Base-by-base conservation (phyloP, 2,888 invertebrate genomes). In the Drosophila tanythrix region DNA sequence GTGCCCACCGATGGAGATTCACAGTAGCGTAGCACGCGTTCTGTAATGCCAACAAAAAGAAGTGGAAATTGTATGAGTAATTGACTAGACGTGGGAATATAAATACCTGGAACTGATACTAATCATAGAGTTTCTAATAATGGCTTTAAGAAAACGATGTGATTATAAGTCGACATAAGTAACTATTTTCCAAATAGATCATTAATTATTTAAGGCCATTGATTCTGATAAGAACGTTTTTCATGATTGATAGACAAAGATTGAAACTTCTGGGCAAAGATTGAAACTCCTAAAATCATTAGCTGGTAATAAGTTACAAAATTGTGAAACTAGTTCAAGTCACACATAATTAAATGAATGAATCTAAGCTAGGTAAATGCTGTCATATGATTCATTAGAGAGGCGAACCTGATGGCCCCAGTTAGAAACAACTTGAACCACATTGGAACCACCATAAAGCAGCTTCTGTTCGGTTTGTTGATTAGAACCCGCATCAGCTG, bases 1-100 rank as follows among this genome's bases (percentile, higher is more conserved):
- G 95, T 93, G 62, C 94, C 94, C 79, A 94, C 94, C 53, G 94
- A 93, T 27, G 93, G 91, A 40, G 92, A 90, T 70, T 93, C 93
- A 90, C 93, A 93, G 74, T 93, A 93, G 43, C 92, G 91, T 8
- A 93, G 87, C 69, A 91, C 92, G 79, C 91, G 91, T 83, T 93
- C 93, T 93, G 55, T 5, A 75, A 83, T 31, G 18, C 1, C 13
- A 69, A 27, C 40, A 11, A 31, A 36, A 33, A 31, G 6, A 15
- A 53, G 15, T 13, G 25, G 10, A 10, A 21, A 36, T 18, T n/a
- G 2, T 6, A 25, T 58, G 0, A 68, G 13, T 29, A 29, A 21
- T 53, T n/a, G 33, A 25, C 15, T 15, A 46, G 15, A 46, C 15
- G 46, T 46, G 25, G 25, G 25, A 25, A 46, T 8, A 25, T 46